Base-by-base conservation (phyloP, 2,113 vertebrate genomes). In the Oenanthe oenanthe region DNA sequence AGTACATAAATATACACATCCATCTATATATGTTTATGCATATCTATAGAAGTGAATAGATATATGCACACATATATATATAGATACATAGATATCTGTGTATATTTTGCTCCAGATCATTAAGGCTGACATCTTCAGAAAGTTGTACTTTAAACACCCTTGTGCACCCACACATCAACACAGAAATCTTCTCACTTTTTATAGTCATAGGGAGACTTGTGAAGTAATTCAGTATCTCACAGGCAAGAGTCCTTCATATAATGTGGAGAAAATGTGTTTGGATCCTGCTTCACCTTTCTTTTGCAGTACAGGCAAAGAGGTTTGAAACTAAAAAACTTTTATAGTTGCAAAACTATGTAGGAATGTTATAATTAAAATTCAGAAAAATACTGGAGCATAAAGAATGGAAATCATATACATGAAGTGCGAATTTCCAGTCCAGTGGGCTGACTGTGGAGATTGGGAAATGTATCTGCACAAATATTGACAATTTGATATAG, bases 71-170 rank as follows among this genome's bases (percentile, higher is more conserved):
- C 8, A 71, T 25, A 42, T 25, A 31, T 34, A 79, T 8, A 13
- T 66, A 26, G 17, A 71, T 25, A 42, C 21, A 26, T 34, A 79
- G 7, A 13, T 66, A 26, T 19, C 40, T 74, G 6, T 68, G n/a
- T 48, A 54, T 53, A 31, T 74, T 53, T 95, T 76, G 24, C 58
- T 96, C 21, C 42, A 75, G 40, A 91, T 96, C 40, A 83, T 80
- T 95, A 90, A 94, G 70, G 80, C 91, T 96, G 60, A 34, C 17
- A 16, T 90, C 61, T 57, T 93, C 72, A 67, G 58, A 56, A 85
- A 54, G 34, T 71, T 18, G 10, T 92, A 83, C 9, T 38, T 86
- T 83, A 78, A 96, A 94, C 63, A 63, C 14, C n/a, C 47, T 72
- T 57, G 10, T 79, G 28, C 21, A 48, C 42, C n/a, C 45, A 38